Evolutionary conservation across 2,797 vertebrate genomes (phyloP).

Genomic region (Megaceryle alcyon): DNA sequence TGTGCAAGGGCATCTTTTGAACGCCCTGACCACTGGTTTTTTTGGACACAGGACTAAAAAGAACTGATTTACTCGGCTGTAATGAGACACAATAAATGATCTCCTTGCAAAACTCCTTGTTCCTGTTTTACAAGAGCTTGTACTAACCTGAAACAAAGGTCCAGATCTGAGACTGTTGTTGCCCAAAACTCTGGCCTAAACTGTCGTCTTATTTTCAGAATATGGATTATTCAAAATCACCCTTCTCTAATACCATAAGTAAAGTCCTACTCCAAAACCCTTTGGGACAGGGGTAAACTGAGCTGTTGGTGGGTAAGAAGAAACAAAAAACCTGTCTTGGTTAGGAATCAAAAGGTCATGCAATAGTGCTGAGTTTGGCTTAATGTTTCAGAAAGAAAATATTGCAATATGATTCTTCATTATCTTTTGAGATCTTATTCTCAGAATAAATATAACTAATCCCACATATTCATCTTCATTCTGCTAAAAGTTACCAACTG

Average conservation of each 20-base stretch:
- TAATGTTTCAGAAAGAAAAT: neutral
- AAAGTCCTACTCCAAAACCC: neutral
- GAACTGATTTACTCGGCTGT: neutral
- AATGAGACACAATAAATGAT: neutral
- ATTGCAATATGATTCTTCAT: neutral
- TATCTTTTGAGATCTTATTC: neutral
- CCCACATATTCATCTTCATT: neutral
- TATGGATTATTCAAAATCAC: neutral
- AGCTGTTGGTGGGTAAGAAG: neutral
- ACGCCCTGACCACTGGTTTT: neutral
- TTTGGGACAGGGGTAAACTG: neutral
- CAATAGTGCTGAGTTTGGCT: fast-evolving
- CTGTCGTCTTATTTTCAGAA: neutral
- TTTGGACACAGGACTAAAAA: neutral
- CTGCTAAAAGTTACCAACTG: neutral
- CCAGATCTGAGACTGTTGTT: neutral
- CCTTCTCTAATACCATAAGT: neutral
- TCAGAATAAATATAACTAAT: neutral
- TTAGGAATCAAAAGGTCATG: neutral
- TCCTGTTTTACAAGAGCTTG: neutral
- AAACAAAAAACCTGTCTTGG: neutral
- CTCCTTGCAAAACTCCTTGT: neutral
- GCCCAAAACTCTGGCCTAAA: neutral
- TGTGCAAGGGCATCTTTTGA: neutral
- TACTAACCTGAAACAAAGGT: neutral